These are phyloP conservation scores for Chloroclystis v-ata DNA, from an alignment of 2,888 invertebrate species.

Conservation along the genomic window DNA sequence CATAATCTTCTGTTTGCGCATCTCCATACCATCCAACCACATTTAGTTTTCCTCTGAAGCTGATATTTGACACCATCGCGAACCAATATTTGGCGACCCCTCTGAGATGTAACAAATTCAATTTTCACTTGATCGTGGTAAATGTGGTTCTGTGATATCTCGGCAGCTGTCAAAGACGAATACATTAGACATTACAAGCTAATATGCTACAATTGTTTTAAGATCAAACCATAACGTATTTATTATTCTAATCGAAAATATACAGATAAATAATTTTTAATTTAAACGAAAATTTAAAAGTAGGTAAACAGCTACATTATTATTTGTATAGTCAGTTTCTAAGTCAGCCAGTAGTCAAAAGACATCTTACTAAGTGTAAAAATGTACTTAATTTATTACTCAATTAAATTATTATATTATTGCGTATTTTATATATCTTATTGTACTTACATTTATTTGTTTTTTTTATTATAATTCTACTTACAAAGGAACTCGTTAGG, in stretches of 20 bases:
- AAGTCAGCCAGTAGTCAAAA: background rate
- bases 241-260: no score
- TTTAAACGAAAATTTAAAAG: no score
- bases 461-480: background rate
- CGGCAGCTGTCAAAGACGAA: background rate
- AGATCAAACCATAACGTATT: no score
- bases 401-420: no score
- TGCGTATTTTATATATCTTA: no score
- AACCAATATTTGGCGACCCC: background rate
- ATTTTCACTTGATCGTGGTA: background rate
- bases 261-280: no score
- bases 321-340: background rate
- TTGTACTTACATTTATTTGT: no score
- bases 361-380: background rate
- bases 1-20: background rate
- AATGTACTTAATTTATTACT: background rate
- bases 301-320: no score
- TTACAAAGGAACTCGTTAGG: background rate
- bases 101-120: conserved; percentile 1
- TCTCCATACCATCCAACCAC: background rate
- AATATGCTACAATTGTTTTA: no score
- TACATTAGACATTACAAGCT: background rate
- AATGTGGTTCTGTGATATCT: background rate
- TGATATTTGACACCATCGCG: background rate
- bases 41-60: background rate